Percentiles rank a stretch among this genome's conserved stretches.
Evolutionary conservation across 2,113 vertebrate species (phyloP).

Genomic region (Aptenodytes forsteri): DNA sequence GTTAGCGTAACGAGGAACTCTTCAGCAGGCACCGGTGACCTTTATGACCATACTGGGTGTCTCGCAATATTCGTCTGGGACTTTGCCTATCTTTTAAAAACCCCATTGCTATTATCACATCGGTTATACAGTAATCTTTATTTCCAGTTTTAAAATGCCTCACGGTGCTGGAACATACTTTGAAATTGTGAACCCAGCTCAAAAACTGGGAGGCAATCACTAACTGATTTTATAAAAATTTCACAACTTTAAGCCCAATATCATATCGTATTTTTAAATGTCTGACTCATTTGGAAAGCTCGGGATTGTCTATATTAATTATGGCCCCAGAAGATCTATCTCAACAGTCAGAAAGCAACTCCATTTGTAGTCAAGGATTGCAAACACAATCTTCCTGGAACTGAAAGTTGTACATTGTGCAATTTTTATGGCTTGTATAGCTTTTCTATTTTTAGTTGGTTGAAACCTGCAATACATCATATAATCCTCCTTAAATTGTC

Average conservation of each 20-base stretch:
- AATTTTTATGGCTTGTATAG: slow-evolving; percentile 24
- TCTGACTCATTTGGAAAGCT: slow-evolving; percentile 1
- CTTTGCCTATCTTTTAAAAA: background rate
- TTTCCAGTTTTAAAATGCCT: background rate
- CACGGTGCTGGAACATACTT: background rate
- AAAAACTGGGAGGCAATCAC: background rate
- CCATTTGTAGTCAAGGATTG: slow-evolving; percentile 38
- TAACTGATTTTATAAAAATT: background rate
- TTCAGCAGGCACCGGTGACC: background rate
- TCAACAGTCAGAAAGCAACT: background rate
- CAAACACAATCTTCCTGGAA: slow-evolving; percentile 27
- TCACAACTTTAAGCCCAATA: background rate
- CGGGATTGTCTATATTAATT: background rate
- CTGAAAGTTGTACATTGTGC: slow-evolving; percentile 20
- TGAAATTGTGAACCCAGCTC: background rate
- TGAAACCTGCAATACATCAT: slow-evolving; percentile 20
- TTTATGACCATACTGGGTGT: background rate
- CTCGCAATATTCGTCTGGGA: background rate
- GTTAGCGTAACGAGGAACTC: rapidly evolving
- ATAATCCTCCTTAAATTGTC: slow-evolving; percentile 3
- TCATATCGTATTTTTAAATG: background rate
- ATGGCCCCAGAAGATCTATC: background rate
- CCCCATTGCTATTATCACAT: background rate
- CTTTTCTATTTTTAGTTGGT: slow-evolving; percentile 26
- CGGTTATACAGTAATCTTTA: background rate